These are phyloP conservation scores for Lutra lutra DNA, from an alignment of 2,797 vertebrate species.

Conservation along the genomic window DNA sequence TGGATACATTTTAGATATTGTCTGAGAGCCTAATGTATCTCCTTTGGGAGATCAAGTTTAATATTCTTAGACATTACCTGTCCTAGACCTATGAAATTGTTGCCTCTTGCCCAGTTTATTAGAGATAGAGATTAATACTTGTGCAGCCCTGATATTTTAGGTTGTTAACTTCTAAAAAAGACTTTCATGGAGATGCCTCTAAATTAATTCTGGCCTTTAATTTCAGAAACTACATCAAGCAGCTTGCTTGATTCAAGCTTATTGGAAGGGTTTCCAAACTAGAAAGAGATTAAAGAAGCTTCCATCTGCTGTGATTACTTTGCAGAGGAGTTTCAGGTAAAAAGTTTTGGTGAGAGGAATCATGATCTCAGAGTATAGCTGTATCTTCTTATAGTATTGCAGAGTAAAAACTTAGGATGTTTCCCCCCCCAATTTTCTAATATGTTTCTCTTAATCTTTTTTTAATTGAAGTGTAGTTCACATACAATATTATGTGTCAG, in stretches of 20 bases:
- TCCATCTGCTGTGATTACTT: slow-evolving; percentile 88
- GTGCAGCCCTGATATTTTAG: slow-evolving; percentile 11
- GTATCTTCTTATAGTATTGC: neutral
- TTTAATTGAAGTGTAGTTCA: neutral
- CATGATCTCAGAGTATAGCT: neutral
- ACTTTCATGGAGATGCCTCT: slow-evolving; percentile 13
- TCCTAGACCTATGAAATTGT: slow-evolving; percentile 2
- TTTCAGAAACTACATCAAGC: slow-evolving; percentile 89
- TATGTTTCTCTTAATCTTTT: neutral
- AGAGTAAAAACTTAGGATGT: neutral
- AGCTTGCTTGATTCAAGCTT: slow-evolving; percentile 93
- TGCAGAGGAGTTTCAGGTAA: slow-evolving; percentile 96
- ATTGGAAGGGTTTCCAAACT: slow-evolving; percentile 92
- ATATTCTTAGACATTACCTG: slow-evolving; percentile 18
- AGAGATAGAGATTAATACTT: slow-evolving; percentile 47
- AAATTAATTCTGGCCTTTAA: slow-evolving; percentile 74
- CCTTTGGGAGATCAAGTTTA: neutral
- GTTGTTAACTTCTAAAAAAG: slow-evolving; percentile 25
- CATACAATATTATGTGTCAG: neutral
- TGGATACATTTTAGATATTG: slow-evolving; percentile 26
- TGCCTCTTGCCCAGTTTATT: neutral
- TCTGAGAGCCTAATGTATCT: neutral
- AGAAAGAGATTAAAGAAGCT: slow-evolving; percentile 93
- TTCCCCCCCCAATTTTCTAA: neutral
- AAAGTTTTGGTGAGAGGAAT: slow-evolving; percentile 12